phyloP scores from a whole-genome alignment of 2,113 vertebrate species.

The Cnemophilus loriae region DNA sequence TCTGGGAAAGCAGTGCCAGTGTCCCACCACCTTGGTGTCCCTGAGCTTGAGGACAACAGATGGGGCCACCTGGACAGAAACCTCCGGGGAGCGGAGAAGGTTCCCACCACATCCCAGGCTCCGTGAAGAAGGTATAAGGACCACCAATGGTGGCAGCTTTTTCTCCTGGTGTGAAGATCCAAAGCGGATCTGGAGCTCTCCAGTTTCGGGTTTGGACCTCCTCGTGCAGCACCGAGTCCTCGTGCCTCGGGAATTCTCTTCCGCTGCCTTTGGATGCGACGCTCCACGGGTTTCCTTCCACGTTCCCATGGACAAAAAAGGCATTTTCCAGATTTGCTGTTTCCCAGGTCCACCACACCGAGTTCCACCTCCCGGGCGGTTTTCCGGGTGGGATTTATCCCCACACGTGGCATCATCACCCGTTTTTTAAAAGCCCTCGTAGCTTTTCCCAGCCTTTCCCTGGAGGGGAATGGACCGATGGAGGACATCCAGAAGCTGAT shows the following conservation, averaged over 20 bases:
- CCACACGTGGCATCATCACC: fast-evolving
- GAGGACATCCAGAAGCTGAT: not conserved
- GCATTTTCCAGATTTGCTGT: not conserved
- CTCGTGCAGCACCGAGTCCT: fast-evolving
- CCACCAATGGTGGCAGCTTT: not conserved
- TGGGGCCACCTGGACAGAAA: not conserved
- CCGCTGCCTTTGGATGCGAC: fast-evolving
- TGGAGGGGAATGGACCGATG: not conserved
- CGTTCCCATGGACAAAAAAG: not conserved
- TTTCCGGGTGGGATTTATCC: not conserved
- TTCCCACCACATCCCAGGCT: not conserved
- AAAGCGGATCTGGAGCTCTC: not conserved
- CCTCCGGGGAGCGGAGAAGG: fast-evolving
- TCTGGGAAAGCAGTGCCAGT: not conserved
- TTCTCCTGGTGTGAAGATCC: not conserved
- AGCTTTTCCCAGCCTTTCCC: not conserved
- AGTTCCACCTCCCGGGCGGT: not conserved
- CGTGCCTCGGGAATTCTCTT: fast-evolving
- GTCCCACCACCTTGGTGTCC: not conserved
- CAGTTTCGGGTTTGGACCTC: not conserved
- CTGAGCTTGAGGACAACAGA: not conserved
- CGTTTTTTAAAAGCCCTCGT: not conserved
- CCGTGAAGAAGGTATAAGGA: fast-evolving
- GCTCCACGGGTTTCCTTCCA: fast-evolving
- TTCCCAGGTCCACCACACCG: not conserved